Conservation (phyloP, 1,140 invertebrate species). For the Halictus rubicundus region DNA sequence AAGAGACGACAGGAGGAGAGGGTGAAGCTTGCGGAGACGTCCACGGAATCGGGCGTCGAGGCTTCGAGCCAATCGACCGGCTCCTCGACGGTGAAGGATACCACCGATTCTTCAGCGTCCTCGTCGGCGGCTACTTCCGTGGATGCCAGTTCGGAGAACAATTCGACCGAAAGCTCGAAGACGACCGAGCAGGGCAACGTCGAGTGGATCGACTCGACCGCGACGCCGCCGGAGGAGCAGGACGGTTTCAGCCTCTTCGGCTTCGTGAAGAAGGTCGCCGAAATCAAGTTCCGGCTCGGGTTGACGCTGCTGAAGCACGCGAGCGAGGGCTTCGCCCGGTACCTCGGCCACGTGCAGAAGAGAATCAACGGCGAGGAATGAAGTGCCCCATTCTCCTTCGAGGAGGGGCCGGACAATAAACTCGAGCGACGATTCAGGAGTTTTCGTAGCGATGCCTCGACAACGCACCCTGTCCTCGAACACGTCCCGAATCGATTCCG, state of each 20-base stretch:
- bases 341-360: conserved; percentile 79
- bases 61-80: not conserved
- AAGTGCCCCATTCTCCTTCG: not conserved
- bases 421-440: conserved; percentile 2
- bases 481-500: not conserved
- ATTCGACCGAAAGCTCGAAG: conserved; percentile 26
- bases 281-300: conserved; percentile 80
- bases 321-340: conserved; percentile 80
- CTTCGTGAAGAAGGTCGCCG: conserved; percentile 78
- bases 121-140: conserved; percentile 32
- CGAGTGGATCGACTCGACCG: conserved; percentile 65
- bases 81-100: not conserved
- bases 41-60: not conserved
- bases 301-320: conserved; percentile 80
- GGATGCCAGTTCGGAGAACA: not conserved
- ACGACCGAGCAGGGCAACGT: conserved; percentile 53
- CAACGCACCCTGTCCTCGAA: not conserved
- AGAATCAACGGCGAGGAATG: conserved; percentile 78
- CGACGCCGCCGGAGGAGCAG: conserved; percentile 57
- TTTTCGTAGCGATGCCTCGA: not conserved
- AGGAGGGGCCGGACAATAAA: not conserved
- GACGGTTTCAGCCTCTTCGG: conserved; percentile 75
- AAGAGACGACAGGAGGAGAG: conserved; percentile 58
- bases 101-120: too few relatives aligned
- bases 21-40: not conserved